Evolutionary conservation across 2,113 vertebrate genomes (phyloP), one percentile per base, ranked within the genome.

Genomic region (Crotalus helleri): DNA sequence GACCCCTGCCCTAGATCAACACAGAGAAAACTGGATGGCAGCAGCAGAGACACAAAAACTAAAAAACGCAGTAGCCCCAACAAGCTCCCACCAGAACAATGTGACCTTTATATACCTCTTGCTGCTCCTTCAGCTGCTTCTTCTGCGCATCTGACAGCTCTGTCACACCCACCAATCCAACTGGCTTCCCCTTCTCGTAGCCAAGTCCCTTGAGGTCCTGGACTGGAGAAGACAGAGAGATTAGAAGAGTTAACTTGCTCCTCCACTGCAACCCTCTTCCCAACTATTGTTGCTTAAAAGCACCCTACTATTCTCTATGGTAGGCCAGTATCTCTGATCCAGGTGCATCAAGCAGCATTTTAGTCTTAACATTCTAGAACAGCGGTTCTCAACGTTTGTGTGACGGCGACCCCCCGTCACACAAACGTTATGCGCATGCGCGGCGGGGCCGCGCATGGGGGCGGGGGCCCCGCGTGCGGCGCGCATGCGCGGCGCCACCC

Each of bases 111-210:
- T 85, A 94, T 97, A 99, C 99, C 98, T 99, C 99, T 95, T 99
- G 99, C 91, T 99, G 99, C 94, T 99, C 99, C 96, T 99, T 99
- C 53, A 99, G 93, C 96, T 99, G 99, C 90, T 97, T 99, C 96
- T 99, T 99, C 97, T 99, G 99, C 26, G 99, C 99, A 0, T 99
- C 99, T 0, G 99, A 99, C 15, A 99, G 98, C 95, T 99, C 99
- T 0, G 98, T 99, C 94, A 99, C 99, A 5, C 99, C 99, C 90
- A 99, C 99, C 94, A 99, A 95, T 3, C 99, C 99, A 58, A 98
- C 98, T 0, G 99, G 99, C 74, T 99, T 99, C 88, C 99, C 99
- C 94, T 99, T 99, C 94, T 99, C 99, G 53, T 99, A 99, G 13
- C 99, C 99, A 5, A 99, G 98, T 10, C 98, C 98, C 95, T 98